These are phyloP conservation scores for Neodiprion lecontei DNA, from an alignment of 1,140 invertebrate genomes.

Conservation along the genomic window DNA sequence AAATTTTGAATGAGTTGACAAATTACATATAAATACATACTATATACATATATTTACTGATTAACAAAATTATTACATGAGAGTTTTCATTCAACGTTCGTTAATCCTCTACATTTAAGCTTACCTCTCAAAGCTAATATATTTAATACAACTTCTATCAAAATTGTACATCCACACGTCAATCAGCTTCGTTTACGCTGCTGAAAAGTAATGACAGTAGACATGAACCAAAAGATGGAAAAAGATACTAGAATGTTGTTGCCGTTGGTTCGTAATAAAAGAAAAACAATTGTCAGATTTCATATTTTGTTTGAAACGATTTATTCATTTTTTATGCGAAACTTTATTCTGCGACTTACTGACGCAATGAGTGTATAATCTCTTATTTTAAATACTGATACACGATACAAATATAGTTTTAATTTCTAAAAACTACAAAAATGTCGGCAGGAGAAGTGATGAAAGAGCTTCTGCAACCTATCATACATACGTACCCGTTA, in stretches of 20 bases:
- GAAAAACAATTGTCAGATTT: not conserved
- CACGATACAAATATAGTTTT: not conserved
- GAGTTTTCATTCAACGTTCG: not conserved
- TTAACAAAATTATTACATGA: not conserved
- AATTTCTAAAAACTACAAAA: not conserved
- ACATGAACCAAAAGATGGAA: not conserved
- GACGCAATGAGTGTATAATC: no score
- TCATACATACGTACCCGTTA: conserved; percentile 76
- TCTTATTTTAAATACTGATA: not conserved
- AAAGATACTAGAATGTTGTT: not conserved
- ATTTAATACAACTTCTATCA: no score
- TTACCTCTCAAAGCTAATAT: no score
- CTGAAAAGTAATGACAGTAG: not conserved
- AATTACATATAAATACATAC: conserved; percentile 13
- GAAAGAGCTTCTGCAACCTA: conserved; percentile 56
- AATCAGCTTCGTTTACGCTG: no score
- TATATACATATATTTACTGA: not conserved
- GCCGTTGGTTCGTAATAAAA: not conserved
- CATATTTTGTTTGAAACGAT: not conserved
- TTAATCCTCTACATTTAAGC: not conserved
- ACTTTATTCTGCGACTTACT: no score
- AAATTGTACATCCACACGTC: no score
- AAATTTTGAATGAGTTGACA: conserved; percentile 8
- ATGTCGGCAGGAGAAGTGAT: conserved; percentile 62
- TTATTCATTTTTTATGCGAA: no score